Percentiles rank a stretch among this genome's conserved stretches.
Conservation (phyloP, 2,797 vertebrate genomes). For the Danio tinwini region DNA sequence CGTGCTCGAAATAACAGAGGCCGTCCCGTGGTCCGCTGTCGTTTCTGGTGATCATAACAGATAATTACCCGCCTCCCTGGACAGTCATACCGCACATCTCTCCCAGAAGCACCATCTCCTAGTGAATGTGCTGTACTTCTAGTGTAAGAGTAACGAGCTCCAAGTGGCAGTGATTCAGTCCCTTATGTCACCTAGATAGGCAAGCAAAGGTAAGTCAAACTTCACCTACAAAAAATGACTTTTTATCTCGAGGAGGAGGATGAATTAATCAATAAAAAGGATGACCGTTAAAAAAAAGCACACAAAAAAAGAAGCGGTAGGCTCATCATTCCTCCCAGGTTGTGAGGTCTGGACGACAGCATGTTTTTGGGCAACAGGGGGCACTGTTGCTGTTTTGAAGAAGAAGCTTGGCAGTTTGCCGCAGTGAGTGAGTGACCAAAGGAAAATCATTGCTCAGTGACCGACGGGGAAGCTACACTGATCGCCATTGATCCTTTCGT, state of each 20-base stretch:
- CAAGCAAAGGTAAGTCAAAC: conserved; percentile 75
- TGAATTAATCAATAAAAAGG: conserved; percentile 76
- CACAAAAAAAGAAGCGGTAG: conserved; percentile 62
- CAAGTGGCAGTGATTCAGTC: conserved; percentile 74
- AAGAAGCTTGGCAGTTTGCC: conserved; percentile 60
- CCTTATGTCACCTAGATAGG: conserved; percentile 67
- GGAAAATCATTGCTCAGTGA: conserved; percentile 66
- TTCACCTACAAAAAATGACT: conserved; percentile 64
- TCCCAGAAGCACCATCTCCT: conserved; percentile 73
- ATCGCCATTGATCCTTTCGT: conserved; percentile 74
- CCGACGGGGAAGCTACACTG: conserved; percentile 77
- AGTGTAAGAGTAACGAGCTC: conserved; percentile 77
- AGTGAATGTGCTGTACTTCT: conserved; percentile 67
- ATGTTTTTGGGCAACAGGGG: conserved; percentile 76
- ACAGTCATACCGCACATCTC: conserved; percentile 67
- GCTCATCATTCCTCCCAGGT: conserved; percentile 67
- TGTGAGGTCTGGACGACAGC: conserved; percentile 59
- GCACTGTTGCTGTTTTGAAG: conserved; percentile 80
- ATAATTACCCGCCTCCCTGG: conserved; percentile 79
- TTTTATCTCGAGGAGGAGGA: conserved; percentile 64
- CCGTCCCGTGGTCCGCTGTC: conserved; percentile 77
- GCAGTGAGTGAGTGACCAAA: conserved; percentile 63
- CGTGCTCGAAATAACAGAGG: conserved; percentile 78
- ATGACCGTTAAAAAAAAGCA: conserved; percentile 64
- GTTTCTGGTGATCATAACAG: conserved; percentile 80